phyloP scores from a whole-genome alignment of 2,797 vertebrate species.

The Sebastolobus alascanus region DNA sequence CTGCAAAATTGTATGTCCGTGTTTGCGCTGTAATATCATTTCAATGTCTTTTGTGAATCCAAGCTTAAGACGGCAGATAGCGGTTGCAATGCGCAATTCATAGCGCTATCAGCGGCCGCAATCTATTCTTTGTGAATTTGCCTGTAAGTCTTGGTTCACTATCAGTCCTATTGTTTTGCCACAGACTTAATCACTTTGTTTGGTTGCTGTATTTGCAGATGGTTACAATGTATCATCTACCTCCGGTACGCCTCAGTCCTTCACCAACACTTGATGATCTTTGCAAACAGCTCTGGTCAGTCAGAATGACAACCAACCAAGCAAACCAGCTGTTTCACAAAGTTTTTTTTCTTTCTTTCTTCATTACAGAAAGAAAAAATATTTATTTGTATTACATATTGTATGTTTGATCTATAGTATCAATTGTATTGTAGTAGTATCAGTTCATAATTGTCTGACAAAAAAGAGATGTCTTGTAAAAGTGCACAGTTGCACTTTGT shows the following conservation, averaged over 20 bases:
- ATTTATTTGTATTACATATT: not conserved
- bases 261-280: slow-evolving; percentile 32
- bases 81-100: not conserved
- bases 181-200: slow-evolving; percentile 1
- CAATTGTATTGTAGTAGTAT: not conserved
- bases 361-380: not conserved
- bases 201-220: slow-evolving; percentile 50
- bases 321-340: not conserved
- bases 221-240: slow-evolving; percentile 52
- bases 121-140: not conserved
- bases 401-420: not conserved
- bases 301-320: not conserved
- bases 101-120: not conserved
- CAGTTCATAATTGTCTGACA: not conserved
- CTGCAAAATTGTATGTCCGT: not conserved
- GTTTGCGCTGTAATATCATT: too few species aligned
- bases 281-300: not conserved
- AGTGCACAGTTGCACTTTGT: not conserved
- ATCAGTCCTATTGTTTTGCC: not conserved
- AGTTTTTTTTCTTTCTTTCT: not conserved
- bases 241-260: slow-evolving; percentile 3
- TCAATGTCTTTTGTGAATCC: not conserved
- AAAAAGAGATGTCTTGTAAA: not conserved
- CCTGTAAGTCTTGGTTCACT: not conserved
- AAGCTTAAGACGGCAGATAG: not conserved